phyloP scores from a whole-genome alignment of 2,888 invertebrate species.

The Timema podura region DNA sequence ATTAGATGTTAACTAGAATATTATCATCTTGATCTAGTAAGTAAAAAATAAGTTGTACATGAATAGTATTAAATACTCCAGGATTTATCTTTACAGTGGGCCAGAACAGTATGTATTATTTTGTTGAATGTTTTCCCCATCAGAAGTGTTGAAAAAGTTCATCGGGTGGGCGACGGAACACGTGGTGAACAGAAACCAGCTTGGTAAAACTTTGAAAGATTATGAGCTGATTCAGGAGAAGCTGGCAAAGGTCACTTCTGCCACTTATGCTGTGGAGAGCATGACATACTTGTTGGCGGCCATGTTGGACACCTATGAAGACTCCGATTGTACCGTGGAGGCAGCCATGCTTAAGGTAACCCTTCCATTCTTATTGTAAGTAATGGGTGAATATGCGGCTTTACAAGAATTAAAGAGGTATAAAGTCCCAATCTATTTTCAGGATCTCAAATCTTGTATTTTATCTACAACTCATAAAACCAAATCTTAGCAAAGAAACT shows the following conservation, averaged over 20 bases:
- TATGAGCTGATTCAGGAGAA: constrained; percentile 51
- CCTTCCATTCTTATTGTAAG: neutral
- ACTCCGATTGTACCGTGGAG: constrained; percentile 77
- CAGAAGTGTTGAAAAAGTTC: constrained; percentile 50
- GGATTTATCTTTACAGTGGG: too few relatives aligned
- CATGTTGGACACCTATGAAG: constrained; percentile 66
- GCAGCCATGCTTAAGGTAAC: constrained; percentile 71
- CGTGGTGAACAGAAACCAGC: constrained; percentile 51
- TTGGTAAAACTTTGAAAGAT: constrained; percentile 47
- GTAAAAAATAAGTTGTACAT: too few relatives aligned
- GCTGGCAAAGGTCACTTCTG: constrained; percentile 47
- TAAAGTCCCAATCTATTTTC: neutral
- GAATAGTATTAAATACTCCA: too few relatives aligned
- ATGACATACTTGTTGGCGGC: constrained; percentile 80
- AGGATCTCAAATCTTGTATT: neutral
- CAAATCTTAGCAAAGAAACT: neutral
- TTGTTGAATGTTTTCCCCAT: too few relatives aligned
- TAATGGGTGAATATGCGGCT: too few relatives aligned
- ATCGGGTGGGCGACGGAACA: constrained; percentile 50
- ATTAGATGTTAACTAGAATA: too few relatives aligned
- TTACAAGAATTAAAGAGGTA: neutral
- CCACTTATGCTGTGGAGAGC: constrained; percentile 79
- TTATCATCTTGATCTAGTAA: too few relatives aligned
- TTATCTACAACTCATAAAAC: neutral
- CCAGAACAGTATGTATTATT: too few relatives aligned